Conservation (phyloP, 2,113 vertebrate species). For the Dipodomys ordii region DNA sequence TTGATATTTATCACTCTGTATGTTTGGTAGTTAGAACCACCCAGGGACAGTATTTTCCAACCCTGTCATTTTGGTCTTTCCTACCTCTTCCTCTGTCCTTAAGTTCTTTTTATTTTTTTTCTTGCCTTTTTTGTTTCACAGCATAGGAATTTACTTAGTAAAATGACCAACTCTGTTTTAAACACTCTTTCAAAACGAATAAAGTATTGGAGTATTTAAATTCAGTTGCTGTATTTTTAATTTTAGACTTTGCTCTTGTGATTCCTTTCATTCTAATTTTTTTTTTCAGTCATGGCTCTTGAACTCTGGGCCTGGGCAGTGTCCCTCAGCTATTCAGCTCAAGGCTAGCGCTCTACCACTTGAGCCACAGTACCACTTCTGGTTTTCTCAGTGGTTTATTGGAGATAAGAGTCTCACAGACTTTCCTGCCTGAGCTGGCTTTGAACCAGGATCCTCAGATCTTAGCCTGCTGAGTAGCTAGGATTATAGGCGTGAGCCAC, state of each 20-base stretch:
- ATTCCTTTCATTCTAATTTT: neutral
- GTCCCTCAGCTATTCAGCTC: too few species aligned
- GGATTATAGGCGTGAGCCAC: too few species aligned
- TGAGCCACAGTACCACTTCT: too few species aligned
- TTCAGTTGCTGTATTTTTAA: neutral
- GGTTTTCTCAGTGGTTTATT: too few species aligned
- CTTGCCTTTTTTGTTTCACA: neutral
- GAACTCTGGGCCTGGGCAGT: too few species aligned
- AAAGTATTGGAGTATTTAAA: neutral
- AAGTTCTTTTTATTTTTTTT: neutral
- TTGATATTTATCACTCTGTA: conserved; percentile 9
- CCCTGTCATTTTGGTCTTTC: neutral
- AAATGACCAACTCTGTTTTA: conserved; percentile 30
- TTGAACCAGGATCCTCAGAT: too few species aligned
- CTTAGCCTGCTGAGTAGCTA: too few species aligned
- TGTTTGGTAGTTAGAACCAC: neutral
- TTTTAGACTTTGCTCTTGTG: neutral
- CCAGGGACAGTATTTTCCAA: neutral
- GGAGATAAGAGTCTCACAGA: too few species aligned
- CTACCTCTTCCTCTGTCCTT: neutral
- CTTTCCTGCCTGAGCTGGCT: too few species aligned
- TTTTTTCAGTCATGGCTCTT: too few species aligned
- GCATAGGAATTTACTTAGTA: conserved; percentile 13
- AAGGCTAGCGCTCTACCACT: too few species aligned
- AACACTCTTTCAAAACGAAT: conserved; percentile 9